Conservation (phyloP, 2,797 vertebrate species). For the Coilia nasus region DNA sequence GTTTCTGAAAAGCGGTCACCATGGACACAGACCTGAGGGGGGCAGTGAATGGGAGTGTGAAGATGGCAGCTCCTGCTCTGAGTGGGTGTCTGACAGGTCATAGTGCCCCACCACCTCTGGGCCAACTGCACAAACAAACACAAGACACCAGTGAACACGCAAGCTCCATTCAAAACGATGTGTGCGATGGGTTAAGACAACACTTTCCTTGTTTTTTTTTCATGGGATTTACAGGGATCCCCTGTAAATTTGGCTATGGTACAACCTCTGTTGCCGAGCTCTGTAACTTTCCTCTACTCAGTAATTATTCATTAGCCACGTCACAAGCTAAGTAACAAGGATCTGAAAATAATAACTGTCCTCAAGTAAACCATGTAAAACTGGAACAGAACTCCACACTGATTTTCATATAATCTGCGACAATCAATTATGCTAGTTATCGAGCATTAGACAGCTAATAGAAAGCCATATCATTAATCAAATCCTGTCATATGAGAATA, state of each 20-base stretch:
- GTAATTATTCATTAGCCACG: too few relatives aligned
- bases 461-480: background rate
- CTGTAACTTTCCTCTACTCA: too few relatives aligned
- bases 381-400: too few relatives aligned
- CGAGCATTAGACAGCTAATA: too few relatives aligned
- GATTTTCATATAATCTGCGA: too few relatives aligned
- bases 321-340: too few relatives aligned
- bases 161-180: conserved; percentile 41
- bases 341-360: background rate
- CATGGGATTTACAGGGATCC: too few relatives aligned
- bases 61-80: conserved; percentile 82
- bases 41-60: conserved; percentile 71
- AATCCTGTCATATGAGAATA: background rate
- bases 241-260: too few relatives aligned
- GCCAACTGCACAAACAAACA: conserved; percentile 81
- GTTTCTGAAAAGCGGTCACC: conserved; percentile 52
- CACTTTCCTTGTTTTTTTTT: too few relatives aligned
- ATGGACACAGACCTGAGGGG: conserved; percentile 85
- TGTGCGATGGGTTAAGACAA: background rate
- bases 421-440: too few relatives aligned
- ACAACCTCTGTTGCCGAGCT: too few relatives aligned
- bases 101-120: conserved; percentile 93
- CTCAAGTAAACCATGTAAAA: too few relatives aligned
- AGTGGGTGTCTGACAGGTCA: conserved; percentile 97
- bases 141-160: conserved; percentile 5